These are phyloP conservation scores for Lagothrix lagotricha DNA, from an alignment of 2,797 vertebrate species.

Conservation along the genomic window DNA sequence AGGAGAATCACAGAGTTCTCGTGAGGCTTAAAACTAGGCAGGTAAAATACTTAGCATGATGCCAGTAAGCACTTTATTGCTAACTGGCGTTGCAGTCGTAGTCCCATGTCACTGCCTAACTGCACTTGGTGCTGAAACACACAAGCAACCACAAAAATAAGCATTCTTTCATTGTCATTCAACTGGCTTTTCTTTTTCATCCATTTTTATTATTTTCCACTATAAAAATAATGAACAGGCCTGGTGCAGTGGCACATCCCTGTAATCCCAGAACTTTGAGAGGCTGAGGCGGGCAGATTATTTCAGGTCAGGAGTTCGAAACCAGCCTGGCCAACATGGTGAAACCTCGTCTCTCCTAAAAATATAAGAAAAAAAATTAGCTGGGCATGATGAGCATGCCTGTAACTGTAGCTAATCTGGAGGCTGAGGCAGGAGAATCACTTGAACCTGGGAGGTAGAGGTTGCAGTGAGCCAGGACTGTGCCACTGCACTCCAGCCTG, in stretches of 20 bases:
- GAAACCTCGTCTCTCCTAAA: not conserved
- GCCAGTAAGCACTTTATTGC: not conserved
- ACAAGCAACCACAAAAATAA: not conserved
- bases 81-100: not conserved
- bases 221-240: not conserved
- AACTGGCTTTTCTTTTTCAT: not conserved
- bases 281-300: not conserved
- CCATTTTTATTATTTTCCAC: not conserved
- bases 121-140: not conserved
- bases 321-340: not conserved
- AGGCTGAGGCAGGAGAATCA: not conserved
- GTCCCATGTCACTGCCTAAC: not conserved
- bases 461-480: not conserved
- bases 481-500: not conserved
- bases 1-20: not conserved
- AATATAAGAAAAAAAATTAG: not conserved
- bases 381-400: not conserved
- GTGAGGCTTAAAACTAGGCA: not conserved
- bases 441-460: not conserved
- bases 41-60: not conserved
- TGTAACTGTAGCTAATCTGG: not conserved
- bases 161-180: not conserved
- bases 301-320: not conserved
- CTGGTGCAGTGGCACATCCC: too few species aligned
- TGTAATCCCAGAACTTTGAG: not conserved